Percentiles rank a stretch among this genome's conserved stretches.
These are phyloP conservation scores for Nematostella vectensis DNA, from an alignment of 92 coral and sea anemone species.

Conservation along the genomic window DNA sequence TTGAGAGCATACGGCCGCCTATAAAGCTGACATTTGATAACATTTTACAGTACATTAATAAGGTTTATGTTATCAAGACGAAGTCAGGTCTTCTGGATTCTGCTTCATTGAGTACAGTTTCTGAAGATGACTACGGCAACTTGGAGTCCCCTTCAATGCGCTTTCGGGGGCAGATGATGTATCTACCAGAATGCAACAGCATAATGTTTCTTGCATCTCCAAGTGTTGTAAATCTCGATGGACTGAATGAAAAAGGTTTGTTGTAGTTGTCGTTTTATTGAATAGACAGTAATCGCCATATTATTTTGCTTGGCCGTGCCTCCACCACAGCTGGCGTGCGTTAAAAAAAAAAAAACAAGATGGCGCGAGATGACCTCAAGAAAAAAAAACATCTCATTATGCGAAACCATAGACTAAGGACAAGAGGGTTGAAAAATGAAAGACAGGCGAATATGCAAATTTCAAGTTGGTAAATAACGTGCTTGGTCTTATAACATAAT, in stretches of 20 bases:
- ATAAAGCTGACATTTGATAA: conserved; percentile 59
- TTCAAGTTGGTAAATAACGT: no score
- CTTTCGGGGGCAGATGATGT: conserved; percentile 94
- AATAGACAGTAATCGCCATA: no score
- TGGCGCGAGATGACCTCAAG: no score
- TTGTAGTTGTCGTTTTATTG: not conserved
- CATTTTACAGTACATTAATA: conserved; percentile 70
- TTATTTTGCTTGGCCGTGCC: not conserved
- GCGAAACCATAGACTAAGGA: no score
- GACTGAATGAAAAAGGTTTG: conserved; percentile 94
- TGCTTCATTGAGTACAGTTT: conserved; percentile 75
- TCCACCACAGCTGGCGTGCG: not conserved
- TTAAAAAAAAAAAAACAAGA: no score
- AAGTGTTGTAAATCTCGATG: conserved; percentile 93
- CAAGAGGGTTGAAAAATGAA: no score
- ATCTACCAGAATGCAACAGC: conserved; percentile 89
- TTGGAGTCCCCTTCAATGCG: conserved; percentile 96
- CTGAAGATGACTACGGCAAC: conserved; percentile 75
- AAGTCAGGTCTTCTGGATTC: conserved; percentile 87
- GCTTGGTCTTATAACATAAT: no score
- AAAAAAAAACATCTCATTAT: no score
- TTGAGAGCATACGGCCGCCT: conserved; percentile 81
- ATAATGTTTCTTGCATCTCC: conserved; percentile 89
- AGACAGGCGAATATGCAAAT: no score
- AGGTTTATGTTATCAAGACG: conserved; percentile 80